Conservation (phyloP, 2,113 vertebrate species). For the Ochotona princeps region DNA sequence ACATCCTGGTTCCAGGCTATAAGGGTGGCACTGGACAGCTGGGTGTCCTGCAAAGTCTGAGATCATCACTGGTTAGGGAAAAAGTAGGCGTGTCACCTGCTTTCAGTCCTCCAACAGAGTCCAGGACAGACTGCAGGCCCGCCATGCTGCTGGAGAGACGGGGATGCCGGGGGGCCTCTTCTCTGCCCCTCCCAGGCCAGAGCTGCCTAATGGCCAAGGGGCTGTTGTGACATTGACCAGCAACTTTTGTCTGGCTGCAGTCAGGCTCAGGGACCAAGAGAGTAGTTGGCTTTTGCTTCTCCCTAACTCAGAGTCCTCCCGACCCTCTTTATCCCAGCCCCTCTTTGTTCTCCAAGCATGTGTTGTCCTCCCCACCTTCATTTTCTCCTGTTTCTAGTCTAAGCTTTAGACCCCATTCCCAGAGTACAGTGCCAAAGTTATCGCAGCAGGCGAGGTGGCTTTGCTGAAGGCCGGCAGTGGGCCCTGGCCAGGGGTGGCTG, state of each 20-base stretch:
- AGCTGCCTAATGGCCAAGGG: not conserved
- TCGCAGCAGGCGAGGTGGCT: too few species aligned
- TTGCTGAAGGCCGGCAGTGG: not conserved
- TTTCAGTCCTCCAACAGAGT: not conserved
- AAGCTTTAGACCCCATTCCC: not conserved
- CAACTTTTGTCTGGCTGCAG: not conserved
- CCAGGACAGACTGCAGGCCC: not conserved
- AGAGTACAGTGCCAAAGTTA: not conserved
- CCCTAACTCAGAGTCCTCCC: not conserved
- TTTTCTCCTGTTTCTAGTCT: not conserved
- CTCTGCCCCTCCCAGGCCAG: not conserved
- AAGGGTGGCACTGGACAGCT: not conserved
- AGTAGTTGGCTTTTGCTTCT: not conserved
- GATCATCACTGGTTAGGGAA: not conserved
- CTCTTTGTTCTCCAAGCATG: too few species aligned
- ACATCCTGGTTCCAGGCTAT: not conserved
- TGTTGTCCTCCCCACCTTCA: not conserved
- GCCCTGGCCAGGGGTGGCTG: not conserved
- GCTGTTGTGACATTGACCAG: not conserved
- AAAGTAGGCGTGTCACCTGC: not conserved
- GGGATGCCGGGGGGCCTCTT: not conserved
- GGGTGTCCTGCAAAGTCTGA: not conserved
- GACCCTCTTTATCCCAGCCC: not conserved
- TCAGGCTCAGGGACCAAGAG: not conserved
- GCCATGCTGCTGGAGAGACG: not conserved